Evolutionary conservation across 2,888 invertebrate species (phyloP).

Genomic region (Eristalis tenax): DNA sequence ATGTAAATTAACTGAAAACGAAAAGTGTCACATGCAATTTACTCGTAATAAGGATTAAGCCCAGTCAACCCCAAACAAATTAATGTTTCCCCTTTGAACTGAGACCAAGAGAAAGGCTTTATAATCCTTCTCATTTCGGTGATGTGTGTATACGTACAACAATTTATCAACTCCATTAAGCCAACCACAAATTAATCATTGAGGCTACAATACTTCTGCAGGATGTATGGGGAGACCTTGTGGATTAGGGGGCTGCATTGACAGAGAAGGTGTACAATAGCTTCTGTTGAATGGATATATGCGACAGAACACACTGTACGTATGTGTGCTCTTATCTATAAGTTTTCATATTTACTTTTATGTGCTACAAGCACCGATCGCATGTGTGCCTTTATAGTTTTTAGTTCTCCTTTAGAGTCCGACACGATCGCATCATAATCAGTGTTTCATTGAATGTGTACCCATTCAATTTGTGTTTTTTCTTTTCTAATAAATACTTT

Average conservation of each 20-base stretch:
- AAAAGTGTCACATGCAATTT: constrained; percentile 66
- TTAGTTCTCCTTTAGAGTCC: no score
- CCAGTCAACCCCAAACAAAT: constrained; percentile 58
- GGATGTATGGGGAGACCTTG: neutral
- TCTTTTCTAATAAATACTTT: no score
- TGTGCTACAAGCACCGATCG: no score
- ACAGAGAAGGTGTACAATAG: no score
- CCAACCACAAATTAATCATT: constrained; percentile 56
- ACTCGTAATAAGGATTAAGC: constrained; percentile 67
- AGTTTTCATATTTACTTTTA: no score
- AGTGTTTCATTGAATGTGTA: no score
- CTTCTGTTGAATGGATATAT: no score
- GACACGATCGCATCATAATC: no score
- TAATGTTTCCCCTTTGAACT: constrained; percentile 54
- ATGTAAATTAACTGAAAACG: constrained; percentile 59
- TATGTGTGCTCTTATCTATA: no score
- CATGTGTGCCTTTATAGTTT: no score
- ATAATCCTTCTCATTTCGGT: constrained; percentile 11
- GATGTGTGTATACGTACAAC: constrained; percentile 32
- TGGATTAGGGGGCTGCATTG: neutral
- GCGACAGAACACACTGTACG: no score
- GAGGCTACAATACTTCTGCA: neutral
- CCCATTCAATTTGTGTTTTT: no score
- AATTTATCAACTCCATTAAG: constrained; percentile 67
- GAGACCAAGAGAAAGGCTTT: constrained; percentile 7